Percentiles rank a stretch among this genome's conserved stretches.
Evolutionary conservation across 2,888 invertebrate genomes (phyloP).

Genomic region (Coremacera marginata): DNA sequence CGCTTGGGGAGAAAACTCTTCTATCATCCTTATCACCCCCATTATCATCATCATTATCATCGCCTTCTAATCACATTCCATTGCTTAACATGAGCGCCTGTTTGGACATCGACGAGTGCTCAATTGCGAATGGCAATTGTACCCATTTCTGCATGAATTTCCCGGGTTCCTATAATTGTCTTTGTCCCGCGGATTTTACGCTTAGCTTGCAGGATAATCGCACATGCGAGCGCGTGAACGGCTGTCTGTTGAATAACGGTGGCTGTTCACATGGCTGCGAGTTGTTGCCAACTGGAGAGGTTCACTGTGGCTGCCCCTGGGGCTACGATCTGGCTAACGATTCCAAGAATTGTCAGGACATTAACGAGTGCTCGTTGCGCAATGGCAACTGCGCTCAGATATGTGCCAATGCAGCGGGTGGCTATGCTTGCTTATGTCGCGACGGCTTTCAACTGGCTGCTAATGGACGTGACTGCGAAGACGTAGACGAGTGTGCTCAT

Average conservation of each 20-base stretch:
- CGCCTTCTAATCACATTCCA: constrained; percentile 37
- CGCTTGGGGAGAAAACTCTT: constrained; percentile 16
- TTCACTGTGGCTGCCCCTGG: constrained; percentile 73
- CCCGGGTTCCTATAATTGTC: constrained; percentile 61
- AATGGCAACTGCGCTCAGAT: constrained; percentile 75
- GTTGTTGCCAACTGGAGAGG: constrained; percentile 61
- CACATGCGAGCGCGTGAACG: constrained; percentile 69
- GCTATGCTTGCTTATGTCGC: constrained; percentile 71
- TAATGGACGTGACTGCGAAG: constrained; percentile 67
- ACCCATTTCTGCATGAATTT: constrained; percentile 70
- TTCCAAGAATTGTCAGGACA: constrained; percentile 68
- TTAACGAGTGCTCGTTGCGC: constrained; percentile 71
- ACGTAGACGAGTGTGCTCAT: constrained; percentile 73
- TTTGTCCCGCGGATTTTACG: constrained; percentile 58
- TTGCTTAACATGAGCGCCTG: constrained; percentile 56
- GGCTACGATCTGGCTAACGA: constrained; percentile 70
- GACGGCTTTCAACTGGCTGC: constrained; percentile 65
- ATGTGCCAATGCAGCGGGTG: constrained; percentile 71
- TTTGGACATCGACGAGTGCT: constrained; percentile 71
- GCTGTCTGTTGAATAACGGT: constrained; percentile 69
- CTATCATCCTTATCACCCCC: constrained; percentile 39
- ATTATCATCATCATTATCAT: constrained; percentile 42
- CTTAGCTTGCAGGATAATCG: constrained; percentile 56
- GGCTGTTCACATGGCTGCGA: constrained; percentile 70
- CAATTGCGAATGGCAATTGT: constrained; percentile 65